These are phyloP conservation scores for Lycia hirtaria DNA, from an alignment of 2,888 invertebrate genomes.

Conservation along the genomic window DNA sequence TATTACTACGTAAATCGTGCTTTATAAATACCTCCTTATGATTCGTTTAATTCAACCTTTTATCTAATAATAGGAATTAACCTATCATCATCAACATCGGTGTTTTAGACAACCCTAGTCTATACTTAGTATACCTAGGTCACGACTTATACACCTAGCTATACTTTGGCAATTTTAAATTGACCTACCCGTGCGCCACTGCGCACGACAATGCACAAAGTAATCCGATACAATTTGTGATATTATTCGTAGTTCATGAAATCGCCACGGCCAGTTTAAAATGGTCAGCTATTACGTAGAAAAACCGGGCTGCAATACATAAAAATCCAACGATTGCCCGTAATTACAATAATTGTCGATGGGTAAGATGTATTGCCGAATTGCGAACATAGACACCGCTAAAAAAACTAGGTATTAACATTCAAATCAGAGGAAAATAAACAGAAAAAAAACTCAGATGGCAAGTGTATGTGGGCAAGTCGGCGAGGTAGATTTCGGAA, in stretches of 20 bases:
- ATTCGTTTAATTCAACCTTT: conserved; percentile 16
- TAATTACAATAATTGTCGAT: conserved; percentile 59
- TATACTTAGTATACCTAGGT: conserved; percentile 17
- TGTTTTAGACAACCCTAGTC: conserved; percentile 9
- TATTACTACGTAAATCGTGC: not conserved
- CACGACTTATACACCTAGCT: conserved; percentile 16
- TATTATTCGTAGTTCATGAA: conserved; percentile 3
- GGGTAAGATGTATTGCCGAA: conserved; percentile 51
- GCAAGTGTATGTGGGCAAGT: conserved; percentile 13
- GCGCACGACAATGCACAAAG: not conserved
- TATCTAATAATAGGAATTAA: conserved; percentile 25
- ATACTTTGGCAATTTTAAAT: not conserved
- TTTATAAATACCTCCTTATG: conserved; percentile 10
- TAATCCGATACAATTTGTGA: not conserved
- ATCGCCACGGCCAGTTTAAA: conserved; percentile 14
- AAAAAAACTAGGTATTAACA: conserved; percentile 34
- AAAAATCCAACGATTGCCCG: conserved; percentile 51
- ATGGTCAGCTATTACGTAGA: conserved; percentile 18
- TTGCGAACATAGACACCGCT: conserved; percentile 33
- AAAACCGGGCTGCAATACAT: conserved; percentile 48
- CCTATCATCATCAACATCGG: conserved; percentile 18
- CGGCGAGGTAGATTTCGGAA: conserved; percentile 15
- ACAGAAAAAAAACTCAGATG: conserved; percentile 39
- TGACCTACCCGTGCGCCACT: not conserved
- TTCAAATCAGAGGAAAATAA: conserved; percentile 43